phyloP scores from a whole-genome alignment of 2,797 vertebrate genomes.

The Falco berigora region DNA sequence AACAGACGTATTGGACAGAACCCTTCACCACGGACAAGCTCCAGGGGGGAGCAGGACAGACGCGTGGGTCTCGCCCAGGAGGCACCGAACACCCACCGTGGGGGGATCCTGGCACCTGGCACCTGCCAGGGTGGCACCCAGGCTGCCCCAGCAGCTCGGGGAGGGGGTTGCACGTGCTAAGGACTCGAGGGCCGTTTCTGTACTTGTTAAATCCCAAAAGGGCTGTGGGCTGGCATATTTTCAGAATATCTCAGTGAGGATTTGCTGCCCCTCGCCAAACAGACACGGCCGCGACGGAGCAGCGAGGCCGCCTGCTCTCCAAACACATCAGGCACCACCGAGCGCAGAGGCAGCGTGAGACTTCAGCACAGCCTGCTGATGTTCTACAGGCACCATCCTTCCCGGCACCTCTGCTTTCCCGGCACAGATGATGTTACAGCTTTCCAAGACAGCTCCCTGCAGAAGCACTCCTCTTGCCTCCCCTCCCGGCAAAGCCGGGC shows the following conservation, averaged over 20 bases:
- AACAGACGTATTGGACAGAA: accelerated
- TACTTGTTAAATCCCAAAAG: neutral
- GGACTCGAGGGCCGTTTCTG: neutral
- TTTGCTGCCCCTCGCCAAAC: neutral
- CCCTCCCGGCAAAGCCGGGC: neutral
- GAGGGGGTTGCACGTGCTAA: accelerated
- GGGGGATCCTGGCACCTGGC: no score
- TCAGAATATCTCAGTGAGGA: accelerated
- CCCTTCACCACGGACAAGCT: accelerated
- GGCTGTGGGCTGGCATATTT: neutral
- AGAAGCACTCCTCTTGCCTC: neutral
- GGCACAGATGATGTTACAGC: neutral
- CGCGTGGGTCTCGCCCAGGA: neutral
- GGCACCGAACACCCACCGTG: no score
- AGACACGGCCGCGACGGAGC: neutral
- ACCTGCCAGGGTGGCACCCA: neutral
- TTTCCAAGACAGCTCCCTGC: neutral
- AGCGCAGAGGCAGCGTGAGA: neutral
- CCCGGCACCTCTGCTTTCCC: neutral
- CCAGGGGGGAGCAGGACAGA: no score
- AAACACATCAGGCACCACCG: no score
- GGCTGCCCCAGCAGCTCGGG: accelerated
- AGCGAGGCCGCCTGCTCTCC: neutral
- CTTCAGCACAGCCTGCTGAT: neutral
- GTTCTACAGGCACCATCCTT: neutral